phyloP scores from a whole-genome alignment of 2,888 invertebrate species.

The Plagiodera versicolora region DNA sequence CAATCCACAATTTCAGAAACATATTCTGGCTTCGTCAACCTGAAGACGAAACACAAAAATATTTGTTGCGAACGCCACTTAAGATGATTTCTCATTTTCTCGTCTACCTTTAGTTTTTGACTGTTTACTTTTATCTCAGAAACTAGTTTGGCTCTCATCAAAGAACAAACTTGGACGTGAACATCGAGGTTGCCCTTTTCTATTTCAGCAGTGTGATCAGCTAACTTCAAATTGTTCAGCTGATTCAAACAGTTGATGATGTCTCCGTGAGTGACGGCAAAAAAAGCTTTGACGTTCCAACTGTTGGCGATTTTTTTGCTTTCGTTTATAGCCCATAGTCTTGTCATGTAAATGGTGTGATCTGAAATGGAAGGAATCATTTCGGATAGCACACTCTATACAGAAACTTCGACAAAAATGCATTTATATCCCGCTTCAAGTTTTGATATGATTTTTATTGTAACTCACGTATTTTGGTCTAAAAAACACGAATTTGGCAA shows the following conservation, averaged over 20 bases:
- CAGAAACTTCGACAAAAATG: too few relatives aligned
- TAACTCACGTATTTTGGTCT: too few relatives aligned
- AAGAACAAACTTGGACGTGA: conserved; percentile 77
- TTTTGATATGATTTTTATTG: too few relatives aligned
- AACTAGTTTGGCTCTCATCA: conserved; percentile 78
- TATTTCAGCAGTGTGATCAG: conserved; percentile 63
- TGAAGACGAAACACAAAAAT: too few relatives aligned
- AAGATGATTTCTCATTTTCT: background rate
- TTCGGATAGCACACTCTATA: too few relatives aligned
- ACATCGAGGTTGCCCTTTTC: conserved; percentile 64
- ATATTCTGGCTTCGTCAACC: too few relatives aligned
- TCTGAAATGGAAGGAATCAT: conserved; percentile 55
- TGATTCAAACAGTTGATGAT: conserved; percentile 65
- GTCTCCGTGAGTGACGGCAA: conserved; percentile 67
- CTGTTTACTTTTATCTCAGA: conserved; percentile 78
- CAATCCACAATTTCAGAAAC: too few relatives aligned
- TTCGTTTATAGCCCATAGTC: conserved; percentile 76
- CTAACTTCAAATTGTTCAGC: conserved; percentile 60
- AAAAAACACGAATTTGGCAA: too few relatives aligned
- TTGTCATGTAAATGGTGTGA: conserved; percentile 77
- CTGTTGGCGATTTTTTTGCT: conserved; percentile 71
- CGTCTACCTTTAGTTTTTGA: conserved; percentile 69
- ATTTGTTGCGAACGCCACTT: too few relatives aligned
- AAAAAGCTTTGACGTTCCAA: conserved; percentile 78
- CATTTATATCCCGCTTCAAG: too few relatives aligned